Evolutionary conservation across 2,797 vertebrate species (phyloP).

Genomic region (Chrosomus eos): DNA sequence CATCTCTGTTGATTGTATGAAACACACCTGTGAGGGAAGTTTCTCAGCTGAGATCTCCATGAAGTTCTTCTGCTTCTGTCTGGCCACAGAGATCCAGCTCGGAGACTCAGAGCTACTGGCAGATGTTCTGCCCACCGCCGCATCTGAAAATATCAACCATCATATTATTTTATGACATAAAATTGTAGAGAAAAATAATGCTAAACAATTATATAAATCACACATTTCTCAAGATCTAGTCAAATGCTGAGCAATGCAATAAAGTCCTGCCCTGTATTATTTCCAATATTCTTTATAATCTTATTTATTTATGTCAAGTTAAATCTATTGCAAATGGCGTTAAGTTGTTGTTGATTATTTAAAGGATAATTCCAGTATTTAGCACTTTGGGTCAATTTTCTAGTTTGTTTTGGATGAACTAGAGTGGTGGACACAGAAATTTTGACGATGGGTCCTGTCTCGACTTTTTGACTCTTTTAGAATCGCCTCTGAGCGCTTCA

Average conservation of each 20-base stretch:
- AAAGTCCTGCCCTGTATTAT: not conserved
- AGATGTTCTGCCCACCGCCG: conserved; percentile 47
- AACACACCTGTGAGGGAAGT: conserved; percentile 43
- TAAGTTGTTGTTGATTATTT: not conserved
- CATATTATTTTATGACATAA: not conserved
- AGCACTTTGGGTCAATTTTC: too few species aligned
- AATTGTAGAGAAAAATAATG: not conserved
- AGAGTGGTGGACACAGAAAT: too few species aligned
- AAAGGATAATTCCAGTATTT: too few species aligned
- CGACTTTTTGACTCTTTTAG: too few species aligned
- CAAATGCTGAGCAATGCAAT: not conserved
- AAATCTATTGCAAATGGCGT: not conserved
- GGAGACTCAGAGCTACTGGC: conserved; percentile 68
- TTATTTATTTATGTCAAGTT: not conserved
- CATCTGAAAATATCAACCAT: conserved; percentile 60
- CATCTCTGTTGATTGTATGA: not conserved
- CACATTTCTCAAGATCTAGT: not conserved
- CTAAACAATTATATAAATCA: not conserved
- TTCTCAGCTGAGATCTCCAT: conserved; percentile 69
- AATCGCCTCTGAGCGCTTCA: too few species aligned
- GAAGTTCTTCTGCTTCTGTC: conserved; percentile 85
- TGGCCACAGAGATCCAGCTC: conserved; percentile 85
- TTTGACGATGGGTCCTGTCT: too few species aligned
- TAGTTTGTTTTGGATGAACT: too few species aligned
- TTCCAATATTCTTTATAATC: not conserved